phyloP scores from a whole-genome alignment of 2,888 invertebrate species.

The Coenonympha glycerion region DNA sequence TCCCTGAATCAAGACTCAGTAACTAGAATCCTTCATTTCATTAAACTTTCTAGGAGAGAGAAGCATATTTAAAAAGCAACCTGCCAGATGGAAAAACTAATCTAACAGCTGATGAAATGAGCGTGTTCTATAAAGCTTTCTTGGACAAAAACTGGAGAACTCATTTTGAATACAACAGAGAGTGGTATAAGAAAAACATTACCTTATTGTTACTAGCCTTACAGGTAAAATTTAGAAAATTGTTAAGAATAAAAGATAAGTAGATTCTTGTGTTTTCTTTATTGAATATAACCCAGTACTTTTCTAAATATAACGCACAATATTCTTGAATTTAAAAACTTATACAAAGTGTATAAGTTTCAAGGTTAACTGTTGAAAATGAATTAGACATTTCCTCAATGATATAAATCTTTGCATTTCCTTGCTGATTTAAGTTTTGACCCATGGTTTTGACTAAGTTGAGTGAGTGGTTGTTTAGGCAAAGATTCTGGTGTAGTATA shows the following conservation, averaged over 20 bases:
- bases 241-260: constrained; percentile 51
- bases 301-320: no score
- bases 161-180: constrained; percentile 85
- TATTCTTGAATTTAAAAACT: no score
- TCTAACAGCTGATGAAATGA: constrained; percentile 88
- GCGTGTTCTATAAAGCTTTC: constrained; percentile 90
- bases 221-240: constrained; percentile 69
- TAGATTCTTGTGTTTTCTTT: constrained; percentile 17
- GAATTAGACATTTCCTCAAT: no score
- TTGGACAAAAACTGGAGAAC: constrained; percentile 86
- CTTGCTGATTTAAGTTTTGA: no score
- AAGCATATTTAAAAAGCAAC: constrained; percentile 72
- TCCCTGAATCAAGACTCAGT: not conserved
- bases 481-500: no score
- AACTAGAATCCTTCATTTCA: constrained; percentile 5
- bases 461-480: no score
- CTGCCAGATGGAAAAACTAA: constrained; percentile 68
- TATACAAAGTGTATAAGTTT: no score
- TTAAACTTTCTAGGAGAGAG: constrained; percentile 71
- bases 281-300: not conserved
- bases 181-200: constrained; percentile 89
- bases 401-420: no score
- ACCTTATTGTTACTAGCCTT: constrained; percentile 78
- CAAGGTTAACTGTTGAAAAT: no score
- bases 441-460: no score